phyloP scores from a whole-genome alignment of 2,113 vertebrate genomes.

The Aspiorhynchus laticeps region DNA sequence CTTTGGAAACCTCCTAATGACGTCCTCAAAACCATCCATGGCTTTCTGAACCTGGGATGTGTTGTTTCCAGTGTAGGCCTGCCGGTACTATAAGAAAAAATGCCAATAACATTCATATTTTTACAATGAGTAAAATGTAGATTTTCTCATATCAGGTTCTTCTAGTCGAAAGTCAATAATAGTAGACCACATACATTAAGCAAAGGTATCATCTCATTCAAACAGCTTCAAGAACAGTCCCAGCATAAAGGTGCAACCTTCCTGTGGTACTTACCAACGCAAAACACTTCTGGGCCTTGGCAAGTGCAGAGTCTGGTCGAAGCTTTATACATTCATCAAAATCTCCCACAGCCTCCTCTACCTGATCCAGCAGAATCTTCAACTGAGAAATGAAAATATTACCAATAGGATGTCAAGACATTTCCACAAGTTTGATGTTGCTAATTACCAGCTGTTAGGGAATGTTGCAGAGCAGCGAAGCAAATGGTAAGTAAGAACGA shows the following conservation, averaged over 20 bases:
- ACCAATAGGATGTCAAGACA: neutral
- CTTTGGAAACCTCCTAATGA: constrained; percentile 91
- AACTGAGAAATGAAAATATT: constrained; percentile 73
- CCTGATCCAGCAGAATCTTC: constrained; percentile 97
- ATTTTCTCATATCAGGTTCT: neutral
- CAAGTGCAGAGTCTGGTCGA: constrained; percentile 93
- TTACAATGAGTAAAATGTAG: neutral
- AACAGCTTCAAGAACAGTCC: neutral
- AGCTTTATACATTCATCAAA: constrained; percentile 97
- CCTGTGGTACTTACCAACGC: constrained; percentile 83
- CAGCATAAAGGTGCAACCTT: neutral
- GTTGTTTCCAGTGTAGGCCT: constrained; percentile 97
- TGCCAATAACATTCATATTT: neutral
- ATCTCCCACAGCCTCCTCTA: constrained; percentile 95
- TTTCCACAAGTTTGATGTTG: neutral
- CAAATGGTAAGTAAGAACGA: neutral
- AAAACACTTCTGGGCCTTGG: constrained; percentile 98
- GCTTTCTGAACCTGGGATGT: constrained; percentile 91
- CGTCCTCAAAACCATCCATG: constrained; percentile 96
- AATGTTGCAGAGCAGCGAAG: neutral
- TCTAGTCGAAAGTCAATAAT: neutral
- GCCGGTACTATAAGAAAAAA: constrained; percentile 88
- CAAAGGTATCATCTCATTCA: neutral
- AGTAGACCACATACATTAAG: neutral
- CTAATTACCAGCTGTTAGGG: neutral